Evolutionary conservation across 1,140 invertebrate genomes (phyloP).

Genomic region (Bombus huntii): DNA sequence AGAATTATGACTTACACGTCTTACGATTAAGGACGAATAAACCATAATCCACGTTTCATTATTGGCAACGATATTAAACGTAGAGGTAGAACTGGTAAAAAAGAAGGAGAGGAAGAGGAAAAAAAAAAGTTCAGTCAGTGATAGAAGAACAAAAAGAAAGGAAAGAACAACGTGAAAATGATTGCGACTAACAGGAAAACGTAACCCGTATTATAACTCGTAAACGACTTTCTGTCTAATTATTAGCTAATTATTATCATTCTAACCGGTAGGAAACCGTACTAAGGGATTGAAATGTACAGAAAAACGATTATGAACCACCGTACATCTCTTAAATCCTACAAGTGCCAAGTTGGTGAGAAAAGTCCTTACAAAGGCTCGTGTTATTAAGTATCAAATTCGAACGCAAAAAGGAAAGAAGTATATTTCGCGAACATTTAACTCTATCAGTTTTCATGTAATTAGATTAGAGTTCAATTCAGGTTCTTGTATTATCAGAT

Average conservation of each 20-base stretch:
- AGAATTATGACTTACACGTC: slow-evolving; percentile 7
- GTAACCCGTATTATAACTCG: slow-evolving; percentile 29
- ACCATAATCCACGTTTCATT: slow-evolving; percentile 17
- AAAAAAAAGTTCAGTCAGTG: neutral
- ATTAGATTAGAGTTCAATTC: neutral
- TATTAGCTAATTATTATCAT: slow-evolving; percentile 37
- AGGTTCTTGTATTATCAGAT: neutral
- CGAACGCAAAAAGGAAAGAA: neutral
- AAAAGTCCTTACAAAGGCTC: slow-evolving; percentile 51
- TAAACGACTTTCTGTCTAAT: slow-evolving; percentile 48
- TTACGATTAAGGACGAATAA: slow-evolving; percentile 8
- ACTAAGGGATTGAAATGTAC: slow-evolving; percentile 38
- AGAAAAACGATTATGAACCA: slow-evolving; percentile 7
- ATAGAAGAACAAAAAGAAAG: neutral
- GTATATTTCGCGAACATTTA: slow-evolving; percentile 4
- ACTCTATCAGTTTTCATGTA: neutral
- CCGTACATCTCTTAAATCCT: slow-evolving; percentile 45
- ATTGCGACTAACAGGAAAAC: slow-evolving; percentile 8
- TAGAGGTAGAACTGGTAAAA: neutral
- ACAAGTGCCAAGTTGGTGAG: slow-evolving; percentile 50
- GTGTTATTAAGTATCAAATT: slow-evolving; percentile 49
- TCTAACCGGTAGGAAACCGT: slow-evolving; percentile 29
- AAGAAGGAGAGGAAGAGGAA: neutral
- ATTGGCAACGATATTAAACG: slow-evolving; percentile 39
- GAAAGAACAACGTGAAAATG: neutral